Percentiles rank a stretch among this genome's conserved stretches.
These are phyloP conservation scores for Dromiciops gliroides DNA, from an alignment of 2,113 vertebrate genomes.

Conservation along the genomic window DNA sequence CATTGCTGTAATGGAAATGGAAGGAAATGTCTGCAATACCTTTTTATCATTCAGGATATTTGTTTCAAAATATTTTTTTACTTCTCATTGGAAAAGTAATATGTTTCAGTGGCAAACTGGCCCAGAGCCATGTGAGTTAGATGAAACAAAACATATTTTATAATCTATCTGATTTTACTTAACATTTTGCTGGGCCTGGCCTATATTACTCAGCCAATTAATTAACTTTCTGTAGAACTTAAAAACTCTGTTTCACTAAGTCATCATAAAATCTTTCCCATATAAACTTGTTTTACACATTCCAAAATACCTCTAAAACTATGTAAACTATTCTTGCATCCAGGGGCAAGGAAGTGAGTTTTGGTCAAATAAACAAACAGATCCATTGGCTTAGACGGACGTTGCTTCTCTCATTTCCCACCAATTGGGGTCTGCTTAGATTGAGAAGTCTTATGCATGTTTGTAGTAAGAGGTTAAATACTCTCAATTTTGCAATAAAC, in stretches of 20 bases:
- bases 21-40: not conserved
- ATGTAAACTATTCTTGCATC: not conserved
- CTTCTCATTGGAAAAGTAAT: not conserved
- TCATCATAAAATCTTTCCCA: not conserved
- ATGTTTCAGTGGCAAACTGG: not conserved
- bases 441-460: not conserved
- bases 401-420: not conserved
- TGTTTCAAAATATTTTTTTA: not conserved
- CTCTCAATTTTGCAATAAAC: not conserved
- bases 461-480: not conserved
- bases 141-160: not conserved
- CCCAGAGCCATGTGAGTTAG: not conserved
- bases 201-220: not conserved
- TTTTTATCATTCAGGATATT: not conserved
- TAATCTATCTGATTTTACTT: not conserved
- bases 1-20: not conserved
- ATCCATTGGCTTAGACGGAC: no score
- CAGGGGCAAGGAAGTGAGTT: not conserved
- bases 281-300: not conserved
- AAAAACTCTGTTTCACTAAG: not conserved
- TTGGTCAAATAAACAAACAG: not conserved
- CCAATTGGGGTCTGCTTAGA: not conserved
- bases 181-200: not conserved
- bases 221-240: not conserved
- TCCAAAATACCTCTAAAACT: not conserved